These are phyloP conservation scores for Eira barbara DNA, from an alignment of 2,113 vertebrate genomes.

Conservation along the genomic window DNA sequence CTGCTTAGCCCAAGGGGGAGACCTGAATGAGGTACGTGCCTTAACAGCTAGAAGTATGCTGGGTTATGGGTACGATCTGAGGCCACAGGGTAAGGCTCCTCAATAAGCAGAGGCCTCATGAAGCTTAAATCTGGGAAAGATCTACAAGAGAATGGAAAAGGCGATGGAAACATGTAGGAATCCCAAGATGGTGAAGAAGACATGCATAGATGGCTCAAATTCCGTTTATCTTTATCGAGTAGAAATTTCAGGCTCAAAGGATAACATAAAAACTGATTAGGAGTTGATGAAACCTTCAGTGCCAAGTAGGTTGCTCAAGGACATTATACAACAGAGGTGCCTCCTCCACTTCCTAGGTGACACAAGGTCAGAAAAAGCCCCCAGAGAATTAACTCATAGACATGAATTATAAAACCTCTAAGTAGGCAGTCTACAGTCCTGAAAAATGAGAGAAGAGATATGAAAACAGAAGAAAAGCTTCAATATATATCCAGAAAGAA, in stretches of 20 bases:
- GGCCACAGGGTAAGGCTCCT: neutral
- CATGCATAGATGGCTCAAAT: neutral
- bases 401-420: neutral
- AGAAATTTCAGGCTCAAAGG: constrained; percentile 26
- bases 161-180: neutral
- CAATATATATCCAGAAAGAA: neutral
- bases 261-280: neutral
- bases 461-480: neutral
- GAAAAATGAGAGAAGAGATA: neutral
- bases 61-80: neutral
- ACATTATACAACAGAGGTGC: neutral
- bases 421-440: neutral
- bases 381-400: neutral
- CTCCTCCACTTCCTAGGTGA: neutral
- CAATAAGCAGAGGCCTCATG: neutral
- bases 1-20: neutral
- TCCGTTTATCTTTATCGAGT: neutral
- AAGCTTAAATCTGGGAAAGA: neutral
- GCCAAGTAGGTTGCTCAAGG: neutral
- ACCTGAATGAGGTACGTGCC: neutral
- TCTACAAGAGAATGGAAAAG: neutral
- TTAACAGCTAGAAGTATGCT: neutral
- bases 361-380: neutral
- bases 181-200: neutral
- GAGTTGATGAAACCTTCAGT: neutral